Evolutionary conservation across 2,888 invertebrate species (phyloP), one percentile per base, ranked within the genome.

Genomic region (Drosophila colorata): DNA sequence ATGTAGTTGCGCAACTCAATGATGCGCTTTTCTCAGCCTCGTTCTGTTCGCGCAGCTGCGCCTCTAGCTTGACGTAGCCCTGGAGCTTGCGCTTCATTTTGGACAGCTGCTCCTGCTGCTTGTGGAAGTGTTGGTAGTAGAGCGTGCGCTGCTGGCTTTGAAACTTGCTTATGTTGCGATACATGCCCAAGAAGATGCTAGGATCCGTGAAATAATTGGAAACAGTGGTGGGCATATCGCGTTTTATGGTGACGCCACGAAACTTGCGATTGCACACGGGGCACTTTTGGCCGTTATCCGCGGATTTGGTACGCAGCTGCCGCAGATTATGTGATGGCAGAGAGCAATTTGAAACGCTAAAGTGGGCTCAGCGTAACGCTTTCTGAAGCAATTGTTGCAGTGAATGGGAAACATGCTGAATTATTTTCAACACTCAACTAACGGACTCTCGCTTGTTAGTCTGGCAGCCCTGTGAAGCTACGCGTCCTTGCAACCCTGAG

Each of bases 171-270:
- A 78, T 43, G 16, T 35, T 74, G 9, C n/a, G 41, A 20, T 64
- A 75, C 25, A 57, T 38, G n/a, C 38, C 69, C 25, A 75, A 46
- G 57, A 56, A 78, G 4, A 25, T 51, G 31, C 23, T 52, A 5
- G 83, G 78, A 55, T 83, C 74, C 16, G 67, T 38, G 49, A 83
- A 88, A 44, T 80, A 87, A 14, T 40, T 31, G 13, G 74, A 77
- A 33, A 72, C 65, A 14, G 23, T 49, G 1, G 14, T 40, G 2
- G 83, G 71, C 74, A 83, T 68, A 9, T 72, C 23, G 3, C 18
- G 28, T 13, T 46, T 48, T 23, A 83, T 74, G 9, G 25, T n/a
- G 0, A 65, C 11, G 3, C 61, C 43, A 7, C 49, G 37, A 11
- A 69, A 40, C 0, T 18, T 28, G 4, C 6, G 20, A 11, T 56